Evolutionary conservation across 1,140 invertebrate species (phyloP).

Genomic region (Megalonaias nervosa): DNA sequence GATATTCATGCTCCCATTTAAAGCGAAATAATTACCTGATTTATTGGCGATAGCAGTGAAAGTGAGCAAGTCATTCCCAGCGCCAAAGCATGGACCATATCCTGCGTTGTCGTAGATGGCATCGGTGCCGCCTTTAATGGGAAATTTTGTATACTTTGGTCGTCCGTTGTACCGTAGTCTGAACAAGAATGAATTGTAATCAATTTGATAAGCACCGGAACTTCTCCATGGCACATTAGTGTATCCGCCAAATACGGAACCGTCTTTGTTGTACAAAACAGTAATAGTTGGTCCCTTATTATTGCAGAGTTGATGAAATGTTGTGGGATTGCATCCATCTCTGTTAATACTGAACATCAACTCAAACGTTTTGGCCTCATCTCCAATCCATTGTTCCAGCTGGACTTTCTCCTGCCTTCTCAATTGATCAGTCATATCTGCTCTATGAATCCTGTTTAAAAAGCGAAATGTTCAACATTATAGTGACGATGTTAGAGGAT

Average conservation of each 20-base stretch:
- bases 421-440: slow-evolving; percentile 6
- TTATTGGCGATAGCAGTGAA: no score
- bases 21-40: no score
- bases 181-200: no score
- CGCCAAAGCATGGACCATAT: slow-evolving; percentile 24
- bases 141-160: not conserved
- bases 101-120: not conserved
- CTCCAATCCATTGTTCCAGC: slow-evolving; percentile 28
- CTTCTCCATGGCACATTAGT: slow-evolving; percentile 26
- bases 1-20: no score
- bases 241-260: slow-evolving; percentile 44
- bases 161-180: slow-evolving; percentile 2
- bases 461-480: no score
- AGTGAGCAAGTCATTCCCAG: slow-evolving; percentile 15
- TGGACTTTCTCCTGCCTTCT: slow-evolving; percentile 9
- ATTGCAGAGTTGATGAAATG: slow-evolving; percentile 41
- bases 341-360: slow-evolving; percentile 34
- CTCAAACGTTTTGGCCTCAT: slow-evolving; percentile 19
- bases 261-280: slow-evolving; percentile 33
- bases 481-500: no score
- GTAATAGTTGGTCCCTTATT: slow-evolving; percentile 42
- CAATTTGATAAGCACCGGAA: slow-evolving; percentile 16
- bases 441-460: no score
- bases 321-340: slow-evolving; percentile 32
- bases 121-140: slow-evolving; percentile 4